Evolutionary conservation across 2,797 vertebrate species (phyloP).

Genomic region (Podarcis siculus): DNA sequence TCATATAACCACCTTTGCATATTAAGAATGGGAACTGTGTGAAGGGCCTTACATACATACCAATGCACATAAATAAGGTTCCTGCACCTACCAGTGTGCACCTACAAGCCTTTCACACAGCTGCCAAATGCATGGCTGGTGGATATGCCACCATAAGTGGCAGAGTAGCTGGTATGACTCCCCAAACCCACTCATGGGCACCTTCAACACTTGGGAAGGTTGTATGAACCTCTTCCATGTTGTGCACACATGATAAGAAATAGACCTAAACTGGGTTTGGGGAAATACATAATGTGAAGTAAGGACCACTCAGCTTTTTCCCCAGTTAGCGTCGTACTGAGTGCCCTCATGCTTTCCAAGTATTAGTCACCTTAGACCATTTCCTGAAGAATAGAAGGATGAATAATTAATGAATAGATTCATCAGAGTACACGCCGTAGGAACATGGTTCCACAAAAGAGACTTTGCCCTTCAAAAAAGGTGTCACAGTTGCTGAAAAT

Average conservation of each 20-base stretch:
- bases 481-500: neutral
- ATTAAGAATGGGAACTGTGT: neutral
- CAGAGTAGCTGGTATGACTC: neutral
- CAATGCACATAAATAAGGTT: neutral
- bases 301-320: neutral
- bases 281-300: neutral
- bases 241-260: neutral
- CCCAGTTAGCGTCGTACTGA: neutral
- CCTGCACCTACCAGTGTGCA: neutral
- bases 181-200: neutral
- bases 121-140: neutral
- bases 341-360: neutral
- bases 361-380: slow-evolving; percentile 5
- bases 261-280: neutral
- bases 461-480: neutral
- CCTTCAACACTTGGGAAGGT: neutral
- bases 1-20: neutral
- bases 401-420: neutral
- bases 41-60: neutral
- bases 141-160: too few species aligned
- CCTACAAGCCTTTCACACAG: neutral
- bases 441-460: neutral
- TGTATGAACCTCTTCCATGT: neutral
- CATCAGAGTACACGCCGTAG: neutral
- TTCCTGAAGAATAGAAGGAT: neutral